phyloP scores from a whole-genome alignment of 2,888 invertebrate species.

The Sussaba pulchella region DNA sequence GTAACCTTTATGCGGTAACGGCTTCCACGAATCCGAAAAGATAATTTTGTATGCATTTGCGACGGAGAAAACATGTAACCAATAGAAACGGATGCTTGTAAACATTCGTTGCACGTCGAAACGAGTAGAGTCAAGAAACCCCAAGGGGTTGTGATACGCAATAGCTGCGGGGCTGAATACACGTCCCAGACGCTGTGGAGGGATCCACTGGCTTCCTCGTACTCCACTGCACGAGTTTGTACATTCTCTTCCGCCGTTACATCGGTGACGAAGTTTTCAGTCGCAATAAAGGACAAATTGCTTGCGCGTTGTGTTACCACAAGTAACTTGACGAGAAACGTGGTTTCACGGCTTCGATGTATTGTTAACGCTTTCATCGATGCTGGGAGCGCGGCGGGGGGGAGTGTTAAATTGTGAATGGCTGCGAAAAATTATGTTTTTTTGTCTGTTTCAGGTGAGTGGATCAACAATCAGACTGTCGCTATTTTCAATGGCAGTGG shows the following conservation, averaged over 20 bases:
- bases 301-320: constrained; percentile 68
- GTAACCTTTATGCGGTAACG: too few relatives aligned
- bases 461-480: constrained; percentile 22
- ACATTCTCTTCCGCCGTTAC: constrained; percentile 46
- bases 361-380: too few relatives aligned
- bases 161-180: constrained; percentile 29
- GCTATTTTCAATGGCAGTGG: background rate
- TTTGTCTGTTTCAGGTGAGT: constrained; percentile 52
- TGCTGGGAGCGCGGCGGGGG: too few relatives aligned
- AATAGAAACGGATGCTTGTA: constrained; percentile 39
- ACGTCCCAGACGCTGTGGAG: constrained; percentile 14
- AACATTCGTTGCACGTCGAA: constrained; percentile 41
- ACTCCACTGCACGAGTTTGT: constrained; percentile 42
- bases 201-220: constrained; percentile 54
- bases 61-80: constrained; percentile 28
- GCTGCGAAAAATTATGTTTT: constrained; percentile 37
- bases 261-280: constrained; percentile 68
- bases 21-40: constrained; percentile 12
- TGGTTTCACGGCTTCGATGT: constrained; percentile 74
- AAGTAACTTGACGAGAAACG: constrained; percentile 62
- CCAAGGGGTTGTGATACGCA: constrained; percentile 56
- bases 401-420: too few relatives aligned
- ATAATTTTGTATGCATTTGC: constrained; percentile 21
- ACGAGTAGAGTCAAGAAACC: constrained; percentile 54
- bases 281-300: constrained; percentile 71